A percentile compares a stretch with the other conserved stretches of the same genome.
These are phyloP conservation scores for Rhagophthalmus giganteus DNA, from an alignment of 2,888 invertebrate species.

Conservation along the genomic window DNA sequence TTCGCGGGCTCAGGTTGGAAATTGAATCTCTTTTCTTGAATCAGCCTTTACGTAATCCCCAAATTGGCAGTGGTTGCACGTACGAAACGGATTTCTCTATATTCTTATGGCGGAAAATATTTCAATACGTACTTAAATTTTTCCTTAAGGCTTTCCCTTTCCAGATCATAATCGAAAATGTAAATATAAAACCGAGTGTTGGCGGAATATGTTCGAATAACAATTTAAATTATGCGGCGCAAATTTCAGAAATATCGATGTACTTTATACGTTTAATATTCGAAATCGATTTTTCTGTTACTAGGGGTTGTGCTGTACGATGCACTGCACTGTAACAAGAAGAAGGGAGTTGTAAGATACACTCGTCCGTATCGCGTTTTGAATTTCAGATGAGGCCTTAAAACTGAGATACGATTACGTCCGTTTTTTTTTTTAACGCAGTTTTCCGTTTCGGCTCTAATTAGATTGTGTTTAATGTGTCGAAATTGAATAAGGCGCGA, in stretches of 20 bases:
- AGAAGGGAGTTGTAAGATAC: conserved; percentile 26
- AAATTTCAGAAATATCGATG: background rate
- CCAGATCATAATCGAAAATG: background rate
- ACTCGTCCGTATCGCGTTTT: conserved; percentile 22
- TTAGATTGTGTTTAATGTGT: conserved; percentile 14
- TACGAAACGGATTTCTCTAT: conserved; percentile 22
- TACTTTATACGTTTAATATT: conserved; percentile 15
- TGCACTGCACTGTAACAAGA: conserved; percentile 14
- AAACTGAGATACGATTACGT: conserved; percentile 26
- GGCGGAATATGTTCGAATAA: too few relatives aligned
- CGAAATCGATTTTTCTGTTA: conserved; percentile 19
- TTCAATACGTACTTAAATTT: conserved; percentile 9
- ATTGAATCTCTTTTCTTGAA: conserved; percentile 23
- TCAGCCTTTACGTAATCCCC: conserved; percentile 18
- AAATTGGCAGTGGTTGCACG: conserved; percentile 24
- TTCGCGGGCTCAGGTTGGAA: conserved; percentile 30
- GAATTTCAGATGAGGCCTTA: conserved; percentile 27
- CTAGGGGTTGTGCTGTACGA: conserved; percentile 13
- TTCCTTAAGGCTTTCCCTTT: too few relatives aligned
- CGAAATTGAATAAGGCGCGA: conserved; percentile 6
- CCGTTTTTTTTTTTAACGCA: conserved; percentile 28
- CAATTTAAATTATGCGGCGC: too few relatives aligned
- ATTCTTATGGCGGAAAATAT: conserved; percentile 13
- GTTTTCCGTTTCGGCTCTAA: conserved; percentile 20
- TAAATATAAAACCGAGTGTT: too few relatives aligned